phyloP scores from a whole-genome alignment of 2,797 vertebrate genomes.

The Spatula versicolor region DNA sequence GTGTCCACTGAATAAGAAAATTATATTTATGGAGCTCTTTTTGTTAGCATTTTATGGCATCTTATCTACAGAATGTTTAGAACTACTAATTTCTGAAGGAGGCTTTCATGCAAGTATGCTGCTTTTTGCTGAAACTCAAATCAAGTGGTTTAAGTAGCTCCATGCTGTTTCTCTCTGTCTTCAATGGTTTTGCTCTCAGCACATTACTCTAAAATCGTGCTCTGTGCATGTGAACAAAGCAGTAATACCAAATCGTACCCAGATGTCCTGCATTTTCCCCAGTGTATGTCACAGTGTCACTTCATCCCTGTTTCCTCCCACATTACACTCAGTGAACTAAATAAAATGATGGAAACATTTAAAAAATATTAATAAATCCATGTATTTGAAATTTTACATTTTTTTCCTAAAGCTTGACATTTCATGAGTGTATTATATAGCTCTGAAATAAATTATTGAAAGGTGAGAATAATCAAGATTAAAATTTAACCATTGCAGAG shows the following conservation, averaged over 20 bases:
- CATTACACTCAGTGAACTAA: not conserved
- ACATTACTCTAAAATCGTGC: not conserved
- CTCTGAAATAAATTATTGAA: not conserved
- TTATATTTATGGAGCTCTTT: not conserved
- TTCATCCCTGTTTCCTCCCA: not conserved
- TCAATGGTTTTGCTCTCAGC: not conserved
- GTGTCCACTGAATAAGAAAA: not conserved
- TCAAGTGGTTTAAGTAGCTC: not conserved
- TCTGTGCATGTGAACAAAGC: not conserved
- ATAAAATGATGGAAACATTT: not conserved
- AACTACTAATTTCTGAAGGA: not conserved
- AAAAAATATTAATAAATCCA: not conserved
- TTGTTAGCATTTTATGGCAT: not conserved
- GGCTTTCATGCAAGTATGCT: not conserved
- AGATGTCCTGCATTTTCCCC: not conserved
- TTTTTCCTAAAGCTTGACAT: not conserved
- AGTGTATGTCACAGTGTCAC: not conserved
- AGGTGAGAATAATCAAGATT: not conserved
- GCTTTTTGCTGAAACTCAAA: not conserved
- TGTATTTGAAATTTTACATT: not conserved
- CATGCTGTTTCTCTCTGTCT: not conserved
- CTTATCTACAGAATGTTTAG: not conserved
- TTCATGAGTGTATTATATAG: not conserved
- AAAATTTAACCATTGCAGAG: not conserved
- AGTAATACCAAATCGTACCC: not conserved